These are phyloP conservation scores for Notothenia coriiceps DNA, from an alignment of 2,113 vertebrate genomes.

Conservation along the genomic window DNA sequence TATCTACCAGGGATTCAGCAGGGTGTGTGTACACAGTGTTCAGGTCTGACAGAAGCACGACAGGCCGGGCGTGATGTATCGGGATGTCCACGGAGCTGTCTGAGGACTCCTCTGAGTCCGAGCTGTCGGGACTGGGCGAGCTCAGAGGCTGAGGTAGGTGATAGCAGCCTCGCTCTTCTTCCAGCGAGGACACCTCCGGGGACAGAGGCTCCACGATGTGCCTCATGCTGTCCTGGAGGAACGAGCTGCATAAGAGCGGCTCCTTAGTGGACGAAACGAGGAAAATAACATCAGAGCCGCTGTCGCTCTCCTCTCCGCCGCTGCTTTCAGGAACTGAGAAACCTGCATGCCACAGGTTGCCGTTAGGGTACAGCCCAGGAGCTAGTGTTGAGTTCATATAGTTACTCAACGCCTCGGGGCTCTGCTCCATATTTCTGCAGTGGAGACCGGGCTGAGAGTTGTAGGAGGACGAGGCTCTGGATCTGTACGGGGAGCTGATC, in stretches of 20 bases:
- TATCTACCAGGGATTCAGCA: slow-evolving; percentile 17
- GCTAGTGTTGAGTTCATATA: slow-evolving; percentile 59
- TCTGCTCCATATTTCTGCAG: slow-evolving; percentile 63
- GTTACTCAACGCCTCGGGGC: slow-evolving; percentile 34
- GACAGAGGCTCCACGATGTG: slow-evolving; percentile 68
- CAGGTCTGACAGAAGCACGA: slow-evolving; percentile 75
- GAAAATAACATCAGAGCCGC: slow-evolving; percentile 78
- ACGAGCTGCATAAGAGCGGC: slow-evolving; percentile 64
- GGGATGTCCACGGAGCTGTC: slow-evolving; percentile 71
- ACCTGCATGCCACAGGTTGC: slow-evolving; percentile 64
- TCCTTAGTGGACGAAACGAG: slow-evolving; percentile 74
- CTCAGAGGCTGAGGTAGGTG: slow-evolving; percentile 66
- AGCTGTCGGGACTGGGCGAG: slow-evolving; percentile 73
- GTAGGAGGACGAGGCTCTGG: slow-evolving; percentile 57
- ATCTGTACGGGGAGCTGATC: slow-evolving; percentile 49
- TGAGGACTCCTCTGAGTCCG: slow-evolving; percentile 70
- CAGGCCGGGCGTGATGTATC: slow-evolving; percentile 65
- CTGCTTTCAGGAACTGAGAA: slow-evolving; percentile 73
- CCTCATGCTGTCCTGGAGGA: slow-evolving; percentile 60
- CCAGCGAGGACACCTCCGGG: slow-evolving; percentile 58
- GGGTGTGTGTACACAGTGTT: slow-evolving; percentile 24
- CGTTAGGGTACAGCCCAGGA: slow-evolving; percentile 47
- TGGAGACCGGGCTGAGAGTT: slow-evolving; percentile 19
- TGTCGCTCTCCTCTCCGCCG: slow-evolving; percentile 74
- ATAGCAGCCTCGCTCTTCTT: slow-evolving; percentile 53